Conservation (phyloP, 1,140 invertebrate species). For the Hypsibius dujardini region DNA sequence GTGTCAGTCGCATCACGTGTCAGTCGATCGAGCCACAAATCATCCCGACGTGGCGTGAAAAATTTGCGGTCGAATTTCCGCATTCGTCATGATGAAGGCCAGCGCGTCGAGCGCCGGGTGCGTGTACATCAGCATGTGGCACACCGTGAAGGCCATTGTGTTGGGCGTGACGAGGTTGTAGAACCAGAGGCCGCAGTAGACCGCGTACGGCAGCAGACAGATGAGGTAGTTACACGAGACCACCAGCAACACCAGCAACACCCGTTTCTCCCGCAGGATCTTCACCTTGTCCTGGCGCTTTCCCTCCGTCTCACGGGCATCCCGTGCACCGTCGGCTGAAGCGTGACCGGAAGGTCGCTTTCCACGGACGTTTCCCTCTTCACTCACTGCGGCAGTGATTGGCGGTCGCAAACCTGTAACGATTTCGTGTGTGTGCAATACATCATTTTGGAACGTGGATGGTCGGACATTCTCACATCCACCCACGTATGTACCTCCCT, state of each 20-base stretch:
- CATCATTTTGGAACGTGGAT: neutral
- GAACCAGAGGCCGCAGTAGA: neutral
- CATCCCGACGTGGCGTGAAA: no score
- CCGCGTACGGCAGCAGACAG: neutral
- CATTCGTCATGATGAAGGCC: neutral
- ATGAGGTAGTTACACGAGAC: neutral
- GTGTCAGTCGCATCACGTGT: no score
- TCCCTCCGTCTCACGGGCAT: neutral
- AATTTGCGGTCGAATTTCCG: neutral
- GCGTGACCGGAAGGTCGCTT: neutral
- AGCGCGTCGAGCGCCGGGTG: neutral
- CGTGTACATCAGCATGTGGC: neutral
- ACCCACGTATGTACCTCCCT: neutral
- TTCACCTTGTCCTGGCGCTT: neutral
- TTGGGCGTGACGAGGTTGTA: neutral
- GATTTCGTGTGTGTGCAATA: neutral
- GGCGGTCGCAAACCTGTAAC: no score
- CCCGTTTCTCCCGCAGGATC: neutral
- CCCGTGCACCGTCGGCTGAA: neutral
- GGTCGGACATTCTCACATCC: neutral
- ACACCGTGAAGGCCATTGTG: neutral
- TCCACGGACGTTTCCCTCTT: neutral
- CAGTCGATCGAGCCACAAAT: no score
- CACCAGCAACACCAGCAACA: neutral
- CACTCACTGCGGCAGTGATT: no score